phyloP scores from a whole-genome alignment of 2,888 invertebrate species.

The Eudemis profundana region DNA sequence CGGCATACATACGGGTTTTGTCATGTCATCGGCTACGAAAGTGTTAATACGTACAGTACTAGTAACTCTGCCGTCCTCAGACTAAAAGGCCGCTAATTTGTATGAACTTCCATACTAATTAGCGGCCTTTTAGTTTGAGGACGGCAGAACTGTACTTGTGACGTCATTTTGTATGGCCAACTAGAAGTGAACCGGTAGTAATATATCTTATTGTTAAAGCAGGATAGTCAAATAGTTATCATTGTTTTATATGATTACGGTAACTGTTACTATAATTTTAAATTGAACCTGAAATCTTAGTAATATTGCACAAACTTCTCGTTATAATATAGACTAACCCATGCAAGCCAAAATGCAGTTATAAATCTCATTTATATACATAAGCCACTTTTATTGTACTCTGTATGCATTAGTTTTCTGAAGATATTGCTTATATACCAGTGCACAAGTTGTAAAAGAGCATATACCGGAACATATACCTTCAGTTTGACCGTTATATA shows the following conservation, averaged over 20 bases:
- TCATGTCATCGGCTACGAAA: no score
- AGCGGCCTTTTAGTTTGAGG: no score
- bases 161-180: no score
- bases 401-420: neutral
- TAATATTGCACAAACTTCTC: constrained; percentile 15
- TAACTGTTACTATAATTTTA: neutral
- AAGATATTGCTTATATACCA: neutral
- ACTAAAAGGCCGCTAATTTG: no score
- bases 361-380: neutral
- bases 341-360: constrained; percentile 11
- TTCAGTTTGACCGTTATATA: no score
- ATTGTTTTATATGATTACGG: neutral
- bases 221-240: neutral
- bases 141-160: no score
- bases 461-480: neutral
- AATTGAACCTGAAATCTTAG: neutral
- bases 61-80: no score
- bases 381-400: constrained; percentile 5
- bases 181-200: no score
- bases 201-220: neutral
- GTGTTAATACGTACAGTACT: no score
- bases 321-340: neutral
- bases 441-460: no score
- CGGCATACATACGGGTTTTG: no score
- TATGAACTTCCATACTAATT: no score